These are phyloP conservation scores for Sinelater perroti DNA, from an alignment of 2,888 invertebrate species.

Conservation along the genomic window DNA sequence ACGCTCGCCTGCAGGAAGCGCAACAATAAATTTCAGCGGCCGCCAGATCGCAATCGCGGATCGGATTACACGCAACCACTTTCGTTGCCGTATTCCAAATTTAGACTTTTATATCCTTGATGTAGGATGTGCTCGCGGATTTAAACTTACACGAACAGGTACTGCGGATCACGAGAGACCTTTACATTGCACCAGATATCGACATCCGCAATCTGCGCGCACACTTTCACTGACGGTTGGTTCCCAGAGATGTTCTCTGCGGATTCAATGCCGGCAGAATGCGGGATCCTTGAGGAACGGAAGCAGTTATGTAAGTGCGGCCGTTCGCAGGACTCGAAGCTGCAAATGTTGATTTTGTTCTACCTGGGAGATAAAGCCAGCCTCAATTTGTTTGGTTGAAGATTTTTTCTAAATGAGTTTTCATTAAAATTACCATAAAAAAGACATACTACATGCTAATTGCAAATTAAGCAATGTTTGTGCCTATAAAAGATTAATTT, in stretches of 20 bases:
- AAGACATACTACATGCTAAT: too few relatives aligned
- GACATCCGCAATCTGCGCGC: slow-evolving; percentile 35
- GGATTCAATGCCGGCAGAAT: slow-evolving; percentile 22
- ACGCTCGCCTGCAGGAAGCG: slow-evolving; percentile 1
- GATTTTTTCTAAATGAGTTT: too few relatives aligned
- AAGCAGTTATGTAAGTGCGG: slow-evolving; percentile 14
- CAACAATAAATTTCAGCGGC: slow-evolving; percentile 12
- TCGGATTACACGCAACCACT: slow-evolving; percentile 16
- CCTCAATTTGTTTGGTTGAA: too few relatives aligned
- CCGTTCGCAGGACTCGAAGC: too few relatives aligned
- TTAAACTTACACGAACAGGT: slow-evolving; percentile 27
- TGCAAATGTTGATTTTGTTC: too few relatives aligned
- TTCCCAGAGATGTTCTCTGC: slow-evolving; percentile 13
- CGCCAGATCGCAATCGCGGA: slow-evolving; percentile 17
- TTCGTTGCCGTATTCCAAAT: slow-evolving; percentile 25
- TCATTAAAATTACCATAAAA: too few relatives aligned
- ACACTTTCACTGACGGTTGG: slow-evolving; percentile 24
- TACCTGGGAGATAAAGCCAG: too few relatives aligned
- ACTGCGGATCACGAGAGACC: slow-evolving; percentile 35
- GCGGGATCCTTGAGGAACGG: slow-evolving; percentile 8
- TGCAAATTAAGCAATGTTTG: too few relatives aligned
- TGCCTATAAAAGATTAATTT: too few relatives aligned
- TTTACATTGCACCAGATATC: slow-evolving; percentile 42
- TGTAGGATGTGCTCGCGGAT: slow-evolving; percentile 24
- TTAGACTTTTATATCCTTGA: slow-evolving; percentile 28